Evolutionary conservation across 2,888 invertebrate species (phyloP).

Genomic region (Bibio marci): DNA sequence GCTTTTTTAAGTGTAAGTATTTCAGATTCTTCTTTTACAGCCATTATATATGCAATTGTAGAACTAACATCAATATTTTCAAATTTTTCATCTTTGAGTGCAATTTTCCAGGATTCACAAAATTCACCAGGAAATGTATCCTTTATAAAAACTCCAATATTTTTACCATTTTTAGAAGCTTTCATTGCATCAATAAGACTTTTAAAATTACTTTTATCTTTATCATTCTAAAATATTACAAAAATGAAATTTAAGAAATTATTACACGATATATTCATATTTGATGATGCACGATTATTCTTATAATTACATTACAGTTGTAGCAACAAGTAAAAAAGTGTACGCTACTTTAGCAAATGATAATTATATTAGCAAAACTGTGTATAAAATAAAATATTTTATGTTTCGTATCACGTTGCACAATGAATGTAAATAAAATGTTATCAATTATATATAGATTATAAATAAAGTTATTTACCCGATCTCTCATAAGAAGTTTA

Average conservation of each 20-base stretch:
- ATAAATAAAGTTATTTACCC: conserved; percentile 38
- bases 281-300: no score
- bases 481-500: conserved; percentile 74
- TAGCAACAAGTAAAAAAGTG: no score
- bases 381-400: no score
- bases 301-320: no score
- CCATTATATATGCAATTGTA: conserved; percentile 71
- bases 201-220: conserved; percentile 81
- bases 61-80: conserved; percentile 76
- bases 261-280: not conserved
- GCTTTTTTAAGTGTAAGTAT: conserved; percentile 82
- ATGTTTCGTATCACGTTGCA: no score
- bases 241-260: conserved; percentile 4
- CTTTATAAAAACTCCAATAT: conserved; percentile 77
- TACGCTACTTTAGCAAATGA: no score
- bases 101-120: conserved; percentile 75
- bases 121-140: conserved; percentile 90
- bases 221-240: conserved; percentile 50
- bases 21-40: conserved; percentile 89
- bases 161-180: conserved; percentile 74
- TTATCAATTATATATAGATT: no score
- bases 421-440: no score
- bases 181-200: conserved; percentile 64
- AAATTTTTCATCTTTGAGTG: conserved; percentile 60
- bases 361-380: no score